phyloP scores from a whole-genome alignment of 1,140 invertebrate species.

The Drosophila serrata region DNA sequence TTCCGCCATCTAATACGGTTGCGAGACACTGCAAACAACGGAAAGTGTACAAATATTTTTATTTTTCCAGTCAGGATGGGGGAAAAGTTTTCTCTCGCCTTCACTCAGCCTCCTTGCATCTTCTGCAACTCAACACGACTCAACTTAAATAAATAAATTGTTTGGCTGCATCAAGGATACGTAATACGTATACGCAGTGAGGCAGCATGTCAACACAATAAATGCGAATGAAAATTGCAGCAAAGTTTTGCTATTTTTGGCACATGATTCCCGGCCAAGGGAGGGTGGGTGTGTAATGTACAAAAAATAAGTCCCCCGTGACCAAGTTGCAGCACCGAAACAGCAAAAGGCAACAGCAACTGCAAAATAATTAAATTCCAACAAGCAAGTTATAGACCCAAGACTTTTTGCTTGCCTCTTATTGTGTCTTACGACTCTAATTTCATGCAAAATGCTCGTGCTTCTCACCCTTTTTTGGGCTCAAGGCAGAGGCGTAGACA shows the following conservation, averaged over 20 bases:
- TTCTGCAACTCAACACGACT: constrained; percentile 37
- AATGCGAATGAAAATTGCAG: constrained; percentile 63
- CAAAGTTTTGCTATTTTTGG: constrained; percentile 62
- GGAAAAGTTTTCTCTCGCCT: constrained; percentile 39
- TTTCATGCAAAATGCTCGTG: constrained; percentile 67
- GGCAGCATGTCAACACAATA: constrained; percentile 69
- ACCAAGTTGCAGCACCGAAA: constrained; percentile 55
- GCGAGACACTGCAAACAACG: constrained; percentile 28
- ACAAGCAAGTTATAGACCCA: constrained; percentile 61
- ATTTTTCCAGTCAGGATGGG: constrained; percentile 35
- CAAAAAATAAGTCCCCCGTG: constrained; percentile 75
- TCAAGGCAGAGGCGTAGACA: background rate
- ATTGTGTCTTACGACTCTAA: constrained; percentile 66
- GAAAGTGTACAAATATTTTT: constrained; percentile 47
- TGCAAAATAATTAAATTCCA: constrained; percentile 82
- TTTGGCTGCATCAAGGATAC: constrained; percentile 57
- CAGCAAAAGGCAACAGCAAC: constrained; percentile 43
- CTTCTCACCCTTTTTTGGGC: background rate
- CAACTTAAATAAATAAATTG: constrained; percentile 64
- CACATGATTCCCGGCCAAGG: constrained; percentile 41
- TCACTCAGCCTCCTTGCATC: background rate
- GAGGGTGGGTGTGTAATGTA: constrained; percentile 59
- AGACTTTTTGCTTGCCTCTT: constrained; percentile 58
- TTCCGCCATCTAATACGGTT: constrained; percentile 18
- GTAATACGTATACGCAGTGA: constrained; percentile 55